Base-by-base conservation (phyloP, 2,113 vertebrate genomes). In the Malaclemys terrapin region DNA sequence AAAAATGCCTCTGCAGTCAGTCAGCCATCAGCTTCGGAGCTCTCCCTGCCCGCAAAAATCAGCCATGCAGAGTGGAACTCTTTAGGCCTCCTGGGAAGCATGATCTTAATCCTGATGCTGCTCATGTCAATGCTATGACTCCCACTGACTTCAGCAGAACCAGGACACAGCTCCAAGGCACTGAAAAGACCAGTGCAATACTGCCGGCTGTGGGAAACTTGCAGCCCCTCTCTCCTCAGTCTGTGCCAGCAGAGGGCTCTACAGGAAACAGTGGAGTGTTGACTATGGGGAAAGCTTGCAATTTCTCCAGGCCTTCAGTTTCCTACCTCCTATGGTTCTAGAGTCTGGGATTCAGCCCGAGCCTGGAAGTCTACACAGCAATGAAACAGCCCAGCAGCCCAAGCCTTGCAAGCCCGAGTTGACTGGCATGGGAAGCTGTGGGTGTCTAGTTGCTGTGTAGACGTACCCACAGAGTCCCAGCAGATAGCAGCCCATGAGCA, bases 81-180 rank as follows among this genome's bases (percentile, higher is more conserved):
- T 10, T 8, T 9, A 3, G 2, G 20, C 69, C 6, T 38, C 0
- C 0, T 42, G 9, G 52, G 79, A 50, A 92, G 47, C 4, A 53
- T 29, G 0, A 2, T 87, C 5, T 1, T 5, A 79, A 29, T 75
- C 79, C 50, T 12, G 4, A 69, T 0, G 2, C 53, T 52, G 25
- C 38, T 9, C 8, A 83, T 11, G 9, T 8, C 42, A 20, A 25
- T 6, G 10, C 88, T 50, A 83, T 0, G 27, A 25, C 2, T 42
- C 17, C 42, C 52, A 38, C 20, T 3, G 25, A 25, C 10, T 10
- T 7, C 22, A 47, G 47, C 9, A 80, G 31, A 19, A 13, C 1
- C 0, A 0, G 29, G 90, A 45, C 29, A 29, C 0, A 0, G 49
- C 1, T 3, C 5, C 1, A 2, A 53, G 2, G 84, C 82, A 6